Evolutionary conservation across 2,113 vertebrate genomes (phyloP), one percentile per base, ranked within the genome.

Genomic region (Ivindomyrus marchei): DNA sequence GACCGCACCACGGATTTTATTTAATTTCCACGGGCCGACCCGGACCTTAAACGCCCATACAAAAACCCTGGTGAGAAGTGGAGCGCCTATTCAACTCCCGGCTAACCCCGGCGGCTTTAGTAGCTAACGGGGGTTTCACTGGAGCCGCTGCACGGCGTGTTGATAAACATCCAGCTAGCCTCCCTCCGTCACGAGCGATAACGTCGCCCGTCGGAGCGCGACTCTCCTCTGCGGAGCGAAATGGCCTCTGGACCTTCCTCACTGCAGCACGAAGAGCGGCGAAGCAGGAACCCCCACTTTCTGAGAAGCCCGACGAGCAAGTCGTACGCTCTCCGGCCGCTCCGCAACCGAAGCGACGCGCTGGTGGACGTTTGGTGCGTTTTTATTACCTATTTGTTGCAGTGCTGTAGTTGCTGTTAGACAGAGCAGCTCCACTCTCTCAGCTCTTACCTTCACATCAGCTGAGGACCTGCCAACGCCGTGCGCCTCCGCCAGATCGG

Each of bases 311-410:
- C 87, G 90, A 36, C 70, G 89, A 91, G 50, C 90, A 91, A 91
- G 92, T 88, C 50, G 50, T 88, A 91, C 62, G 88, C 88, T 49
- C 89, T 92, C 93, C 92, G 90, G 91, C 77, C 90, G 39, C 89
- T 62, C 91, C 91, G 84, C 31, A 84, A 80, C 19, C 49, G 85
- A 21, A 86, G 58, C 91, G 84, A 90, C 90, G 91, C 94, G 93
- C 93, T 92, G 94, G 47, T 92, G 89, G 92, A 92, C 91, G 46
- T 13, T 91, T 89, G 50, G 85, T 89, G 90, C 92, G 91, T 95
- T 88, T 88, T 92, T 94, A 92, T 95, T 96, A 96, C 95, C 95
- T 96, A 95, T 96, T 96, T 95, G 94, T 95, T 93, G 95, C 91
- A 94, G 93, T 96, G 94, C 95, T 93, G 96, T 91, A 92, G 92